Conservation (phyloP, 37 sponge, comb jelly and placozoan genomes). For the Spongia lamella region DNA sequence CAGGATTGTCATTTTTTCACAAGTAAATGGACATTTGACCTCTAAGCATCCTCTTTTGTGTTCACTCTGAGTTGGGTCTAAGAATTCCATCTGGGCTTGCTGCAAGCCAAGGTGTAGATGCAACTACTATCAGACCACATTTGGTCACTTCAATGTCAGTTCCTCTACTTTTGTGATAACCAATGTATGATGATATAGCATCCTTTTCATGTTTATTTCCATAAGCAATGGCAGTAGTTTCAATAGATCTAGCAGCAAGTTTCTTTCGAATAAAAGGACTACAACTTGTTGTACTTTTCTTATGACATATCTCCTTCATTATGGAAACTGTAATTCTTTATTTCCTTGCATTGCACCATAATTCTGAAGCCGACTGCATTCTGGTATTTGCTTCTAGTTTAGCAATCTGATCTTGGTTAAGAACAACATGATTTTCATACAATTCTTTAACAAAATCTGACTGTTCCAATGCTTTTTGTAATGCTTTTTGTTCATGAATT, state of each 20-base stretch:
- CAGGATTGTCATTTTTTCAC: neutral
- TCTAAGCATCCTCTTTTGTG: slow-evolving; percentile 2
- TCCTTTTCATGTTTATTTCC: slow-evolving; percentile 10
- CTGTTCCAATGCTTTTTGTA: too few relatives aligned
- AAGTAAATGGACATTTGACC: slow-evolving; percentile 26
- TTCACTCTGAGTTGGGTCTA: too few relatives aligned
- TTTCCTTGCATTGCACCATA: slow-evolving; percentile 8
- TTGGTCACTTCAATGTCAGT: neutral
- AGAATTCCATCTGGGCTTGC: slow-evolving; percentile 35
- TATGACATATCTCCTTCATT: slow-evolving; percentile 6
- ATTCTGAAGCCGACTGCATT: neutral
- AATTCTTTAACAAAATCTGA: neutral
- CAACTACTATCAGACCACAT: slow-evolving; percentile 17
- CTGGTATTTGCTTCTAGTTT: slow-evolving; percentile 4
- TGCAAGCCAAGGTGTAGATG: slow-evolving; percentile 13
- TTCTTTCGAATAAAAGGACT: neutral
- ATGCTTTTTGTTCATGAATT: too few relatives aligned
- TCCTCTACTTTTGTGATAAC: neutral
- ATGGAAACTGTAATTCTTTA: slow-evolving; percentile 10
- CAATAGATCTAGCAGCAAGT: neutral
- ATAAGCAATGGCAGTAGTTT: slow-evolving; percentile 6
- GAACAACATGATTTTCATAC: slow-evolving; percentile 5
- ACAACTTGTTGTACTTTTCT: neutral
- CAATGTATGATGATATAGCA: neutral
- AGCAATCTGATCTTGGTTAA: neutral